A percentile compares a stretch with the other conserved stretches of the same genome.
phyloP scores from a whole-genome alignment of 2,888 invertebrate genomes.

The Tetramorium bicarinatum region DNA sequence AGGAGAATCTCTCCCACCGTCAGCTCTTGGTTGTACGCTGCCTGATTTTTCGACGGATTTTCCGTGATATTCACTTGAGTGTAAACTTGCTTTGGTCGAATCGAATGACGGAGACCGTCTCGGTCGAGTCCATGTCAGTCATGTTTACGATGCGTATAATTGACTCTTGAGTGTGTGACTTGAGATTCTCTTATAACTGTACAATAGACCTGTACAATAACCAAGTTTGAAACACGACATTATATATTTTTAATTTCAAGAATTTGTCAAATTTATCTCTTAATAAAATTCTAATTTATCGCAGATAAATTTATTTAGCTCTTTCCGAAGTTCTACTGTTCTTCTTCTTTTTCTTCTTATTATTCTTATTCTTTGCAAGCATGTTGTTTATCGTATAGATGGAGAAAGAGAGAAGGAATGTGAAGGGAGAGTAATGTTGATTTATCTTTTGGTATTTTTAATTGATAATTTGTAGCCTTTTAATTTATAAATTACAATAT shows the following conservation, averaged over 20 bases:
- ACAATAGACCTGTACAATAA: too few species aligned
- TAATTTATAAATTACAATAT: not conserved
- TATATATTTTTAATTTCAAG: not conserved
- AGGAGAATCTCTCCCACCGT: constrained; percentile 40
- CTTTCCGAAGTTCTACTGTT: not conserved
- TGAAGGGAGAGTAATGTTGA: not conserved
- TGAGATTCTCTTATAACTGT: not conserved
- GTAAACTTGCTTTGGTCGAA: not conserved
- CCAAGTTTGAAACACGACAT: not conserved
- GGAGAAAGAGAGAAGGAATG: not conserved
- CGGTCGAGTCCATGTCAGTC: not conserved
- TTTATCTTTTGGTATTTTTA: not conserved
- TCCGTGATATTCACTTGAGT: not conserved
- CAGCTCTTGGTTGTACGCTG: not conserved
- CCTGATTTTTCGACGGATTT: not conserved
- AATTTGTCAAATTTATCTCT: not conserved
- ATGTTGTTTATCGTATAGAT: not conserved
- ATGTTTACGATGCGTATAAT: not conserved
- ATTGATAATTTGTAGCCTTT: not conserved
- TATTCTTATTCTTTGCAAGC: too few species aligned
- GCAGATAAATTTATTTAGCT: not conserved
- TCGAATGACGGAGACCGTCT: not conserved
- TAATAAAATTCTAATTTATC: not conserved
- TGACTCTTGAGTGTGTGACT: not conserved
- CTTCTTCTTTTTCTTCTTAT: not conserved